Evolutionary conservation across 2,797 vertebrate genomes (phyloP), one percentile per base, ranked within the genome.

Genomic region (Paratrypauchen microcephalus): DNA sequence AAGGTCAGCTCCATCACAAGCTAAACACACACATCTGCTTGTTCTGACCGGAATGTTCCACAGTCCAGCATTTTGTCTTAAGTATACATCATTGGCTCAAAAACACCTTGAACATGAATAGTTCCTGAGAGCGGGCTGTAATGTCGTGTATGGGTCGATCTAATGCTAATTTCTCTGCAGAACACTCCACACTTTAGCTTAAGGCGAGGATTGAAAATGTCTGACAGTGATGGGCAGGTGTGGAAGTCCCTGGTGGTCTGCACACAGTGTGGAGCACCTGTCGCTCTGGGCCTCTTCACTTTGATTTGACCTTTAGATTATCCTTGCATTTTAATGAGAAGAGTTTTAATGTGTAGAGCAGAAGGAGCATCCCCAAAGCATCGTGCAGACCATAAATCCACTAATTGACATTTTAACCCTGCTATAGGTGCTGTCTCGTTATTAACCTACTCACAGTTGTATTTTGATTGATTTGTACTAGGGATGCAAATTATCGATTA

Each of bases 1-100:
- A 97, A 96, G 97, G 97, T 98, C 93, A 83, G 7, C 9, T 1
- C 13, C 6, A 63, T 63, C 39, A 13, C 19, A 15, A 11, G 11
- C 15, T 23, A 13, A 11, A 9, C 11, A 12, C 41, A 48, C 18
- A 18, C 15, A 48, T 6, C 16, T 50, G 16, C 48, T 18, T 50
- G 48, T n/a, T 45, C 15, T 45, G 13, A 13, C 41, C 5, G 41
- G 41, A 45, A 45, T 45, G 13, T 45, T 41, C 39, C 39, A 12
- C 39, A 39, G 1, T 39, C 11, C 36, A 41, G 39, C 39, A 12
- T 41, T 41, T 12, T 13, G 13, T n/a, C n/a, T n/a, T n/a, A n/a
- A n/a, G n/a, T 39, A 26, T 26, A 26, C 2, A 1, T 26, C 24
- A 39, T 32, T 32, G 30, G 30, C 30, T 36, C 32, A 36, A 36